A percentile compares a stretch with the other conserved stretches of the same genome.
Conservation (phyloP, 2,797 vertebrate species). For the Lacerta viridis region DNA sequence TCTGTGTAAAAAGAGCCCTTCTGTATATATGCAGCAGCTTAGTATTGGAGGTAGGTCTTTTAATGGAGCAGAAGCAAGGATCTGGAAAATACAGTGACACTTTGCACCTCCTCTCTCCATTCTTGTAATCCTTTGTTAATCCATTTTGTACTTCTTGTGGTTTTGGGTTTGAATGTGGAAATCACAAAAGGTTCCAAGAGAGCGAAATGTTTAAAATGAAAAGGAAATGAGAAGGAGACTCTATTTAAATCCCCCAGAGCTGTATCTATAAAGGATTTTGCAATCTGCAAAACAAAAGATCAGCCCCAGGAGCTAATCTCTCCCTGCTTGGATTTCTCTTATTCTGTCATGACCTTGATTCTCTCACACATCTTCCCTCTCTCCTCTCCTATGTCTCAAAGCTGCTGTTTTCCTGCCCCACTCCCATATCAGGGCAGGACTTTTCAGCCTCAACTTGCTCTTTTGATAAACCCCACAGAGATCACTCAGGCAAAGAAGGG, state of each 20-base stretch:
- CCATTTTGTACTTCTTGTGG: constrained; percentile 58
- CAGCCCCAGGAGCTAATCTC: constrained; percentile 59
- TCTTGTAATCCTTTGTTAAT: constrained; percentile 71
- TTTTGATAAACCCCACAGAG: constrained; percentile 43
- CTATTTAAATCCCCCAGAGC: constrained; percentile 66
- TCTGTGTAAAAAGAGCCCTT: constrained; percentile 45
- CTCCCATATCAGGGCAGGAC: constrained; percentile 17
- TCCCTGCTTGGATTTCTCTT: constrained; percentile 50
- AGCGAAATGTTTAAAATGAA: constrained; percentile 29
- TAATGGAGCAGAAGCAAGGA: constrained; percentile 49
- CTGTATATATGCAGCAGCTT: constrained; percentile 46
- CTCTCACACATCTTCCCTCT: background rate
- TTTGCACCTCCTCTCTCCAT: constrained; percentile 15
- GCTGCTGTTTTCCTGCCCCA: background rate
- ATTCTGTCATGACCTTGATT: constrained; percentile 72
- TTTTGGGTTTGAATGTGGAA: constrained; percentile 57
- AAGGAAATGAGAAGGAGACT: constrained; percentile 60
- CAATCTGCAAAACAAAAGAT: constrained; percentile 65
- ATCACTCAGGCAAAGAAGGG: constrained; percentile 29
- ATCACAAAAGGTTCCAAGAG: constrained; percentile 54
- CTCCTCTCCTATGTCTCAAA: constrained; percentile 39
- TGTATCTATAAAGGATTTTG: constrained; percentile 60
- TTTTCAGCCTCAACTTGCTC: constrained; percentile 20
- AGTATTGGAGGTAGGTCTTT: constrained; percentile 50
- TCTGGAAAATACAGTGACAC: constrained; percentile 41